phyloP scores from a whole-genome alignment of 2,797 vertebrate genomes.

The Adrianichthys oophorus region DNA sequence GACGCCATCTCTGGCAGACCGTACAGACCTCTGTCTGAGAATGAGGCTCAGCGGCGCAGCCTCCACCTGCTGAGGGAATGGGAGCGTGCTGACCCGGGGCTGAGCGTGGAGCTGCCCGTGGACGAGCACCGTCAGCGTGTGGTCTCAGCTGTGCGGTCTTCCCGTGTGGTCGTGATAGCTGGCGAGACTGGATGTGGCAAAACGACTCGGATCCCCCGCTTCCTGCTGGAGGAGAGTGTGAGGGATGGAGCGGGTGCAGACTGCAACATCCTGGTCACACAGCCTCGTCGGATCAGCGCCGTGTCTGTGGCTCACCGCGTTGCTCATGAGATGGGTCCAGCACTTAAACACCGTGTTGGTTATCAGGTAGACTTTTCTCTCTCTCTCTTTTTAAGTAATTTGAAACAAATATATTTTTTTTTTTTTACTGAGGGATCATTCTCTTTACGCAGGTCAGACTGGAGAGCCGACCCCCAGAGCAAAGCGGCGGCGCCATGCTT shows the following conservation, averaged over 20 bases:
- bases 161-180: slow-evolving; percentile 88
- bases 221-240: slow-evolving; percentile 87
- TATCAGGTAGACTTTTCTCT: slow-evolving; percentile 82
- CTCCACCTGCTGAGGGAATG: slow-evolving; percentile 80
- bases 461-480: slow-evolving; percentile 88
- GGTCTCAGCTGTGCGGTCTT: slow-evolving; percentile 80
- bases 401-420: background rate
- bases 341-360: slow-evolving; percentile 84
- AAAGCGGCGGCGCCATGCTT: slow-evolving; percentile 87
- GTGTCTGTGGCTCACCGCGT: slow-evolving; percentile 94
- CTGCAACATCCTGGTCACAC: slow-evolving; percentile 94
- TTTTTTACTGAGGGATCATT: background rate
- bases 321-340: slow-evolving; percentile 89
- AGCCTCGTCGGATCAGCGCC: slow-evolving; percentile 93
- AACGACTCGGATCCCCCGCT: slow-evolving; percentile 92
- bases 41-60: slow-evolving; percentile 74
- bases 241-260: slow-evolving; percentile 78
- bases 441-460: slow-evolving; percentile 83
- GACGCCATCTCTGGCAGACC: slow-evolving; percentile 88
- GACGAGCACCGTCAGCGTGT: slow-evolving; percentile 86
- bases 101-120: slow-evolving; percentile 82
- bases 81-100: slow-evolving; percentile 71
- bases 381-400: background rate
- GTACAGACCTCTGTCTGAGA: slow-evolving; percentile 74
- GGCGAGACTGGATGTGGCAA: slow-evolving; percentile 97